Conservation (phyloP, 1,140 invertebrate genomes). For the Eriocheir sinensis region DNA sequence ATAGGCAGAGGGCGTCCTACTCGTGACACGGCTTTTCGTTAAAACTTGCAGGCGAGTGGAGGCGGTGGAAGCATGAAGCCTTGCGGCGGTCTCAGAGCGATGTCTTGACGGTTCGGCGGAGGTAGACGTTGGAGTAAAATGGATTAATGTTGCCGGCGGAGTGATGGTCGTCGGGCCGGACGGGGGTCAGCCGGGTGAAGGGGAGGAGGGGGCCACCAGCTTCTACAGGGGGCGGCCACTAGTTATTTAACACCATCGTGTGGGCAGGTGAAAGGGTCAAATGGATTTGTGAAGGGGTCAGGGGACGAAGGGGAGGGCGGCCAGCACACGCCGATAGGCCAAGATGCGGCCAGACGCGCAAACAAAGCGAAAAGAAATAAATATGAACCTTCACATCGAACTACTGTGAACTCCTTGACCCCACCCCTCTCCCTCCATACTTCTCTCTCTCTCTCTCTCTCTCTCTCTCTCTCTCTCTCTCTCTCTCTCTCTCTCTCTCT, state of each 20-base stretch:
- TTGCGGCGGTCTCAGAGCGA: background rate
- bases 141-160: constrained; percentile 21
- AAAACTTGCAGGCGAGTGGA: background rate
- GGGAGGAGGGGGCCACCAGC: background rate
- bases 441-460: constrained; percentile 52
- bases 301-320: background rate
- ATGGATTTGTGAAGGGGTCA: background rate
- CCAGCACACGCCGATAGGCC: background rate
- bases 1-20: background rate
- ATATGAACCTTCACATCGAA: background rate
- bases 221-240: background rate
- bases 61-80: background rate
- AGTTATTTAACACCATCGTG: background rate
- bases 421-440: background rate
- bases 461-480: constrained; percentile 33
- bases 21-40: background rate
- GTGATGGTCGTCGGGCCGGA: background rate
- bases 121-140: constrained; percentile 24
- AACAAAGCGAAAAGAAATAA: background rate
- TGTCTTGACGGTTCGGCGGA: background rate
- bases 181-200: background rate
- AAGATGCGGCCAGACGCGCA: background rate
- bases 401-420: background rate
- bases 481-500: constrained; percentile 40
- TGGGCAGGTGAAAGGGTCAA: background rate